A percentile compares a stretch with the other conserved stretches of the same genome.
These are phyloP conservation scores for Isichthys henryi DNA, from an alignment of 2,113 vertebrate genomes.

Conservation along the genomic window DNA sequence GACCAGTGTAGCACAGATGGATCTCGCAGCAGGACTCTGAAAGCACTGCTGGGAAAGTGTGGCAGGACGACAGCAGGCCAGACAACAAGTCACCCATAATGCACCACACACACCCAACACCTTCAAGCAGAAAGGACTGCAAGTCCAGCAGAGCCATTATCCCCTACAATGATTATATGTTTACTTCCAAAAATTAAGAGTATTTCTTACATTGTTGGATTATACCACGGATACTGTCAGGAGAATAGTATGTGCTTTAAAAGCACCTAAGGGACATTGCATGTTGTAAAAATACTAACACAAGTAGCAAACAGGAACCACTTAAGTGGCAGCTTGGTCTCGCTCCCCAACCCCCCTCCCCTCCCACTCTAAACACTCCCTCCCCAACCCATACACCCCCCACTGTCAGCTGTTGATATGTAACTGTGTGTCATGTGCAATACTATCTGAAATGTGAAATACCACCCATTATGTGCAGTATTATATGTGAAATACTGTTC, in stretches of 20 bases:
- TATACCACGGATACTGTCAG: not conserved
- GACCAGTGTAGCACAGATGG: not conserved
- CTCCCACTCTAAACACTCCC: not conserved
- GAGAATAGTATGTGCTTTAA: not conserved
- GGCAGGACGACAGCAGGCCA: not conserved
- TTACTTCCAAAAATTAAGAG: not conserved
- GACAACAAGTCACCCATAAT: not conserved
- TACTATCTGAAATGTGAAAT: not conserved
- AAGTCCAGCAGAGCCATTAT: not conserved
- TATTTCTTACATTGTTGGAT: not conserved
- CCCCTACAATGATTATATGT: not conserved
- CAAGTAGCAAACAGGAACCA: not conserved
- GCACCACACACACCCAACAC: not conserved
- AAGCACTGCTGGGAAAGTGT: not conserved
- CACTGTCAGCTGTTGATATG: not conserved
- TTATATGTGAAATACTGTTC: not conserved
- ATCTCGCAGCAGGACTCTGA: not conserved
- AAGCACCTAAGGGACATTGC: not conserved
- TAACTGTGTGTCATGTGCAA: not conserved
- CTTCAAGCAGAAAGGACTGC: not conserved
- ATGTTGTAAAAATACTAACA: not conserved
- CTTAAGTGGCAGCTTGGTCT: not conserved
- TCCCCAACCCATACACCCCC: not conserved
- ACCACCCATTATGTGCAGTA: not conserved
- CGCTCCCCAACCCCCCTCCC: not conserved